Evolutionary conservation across 2,113 vertebrate species (phyloP), one percentile per base, ranked within the genome.

Genomic region (Dermatemys mawii): DNA sequence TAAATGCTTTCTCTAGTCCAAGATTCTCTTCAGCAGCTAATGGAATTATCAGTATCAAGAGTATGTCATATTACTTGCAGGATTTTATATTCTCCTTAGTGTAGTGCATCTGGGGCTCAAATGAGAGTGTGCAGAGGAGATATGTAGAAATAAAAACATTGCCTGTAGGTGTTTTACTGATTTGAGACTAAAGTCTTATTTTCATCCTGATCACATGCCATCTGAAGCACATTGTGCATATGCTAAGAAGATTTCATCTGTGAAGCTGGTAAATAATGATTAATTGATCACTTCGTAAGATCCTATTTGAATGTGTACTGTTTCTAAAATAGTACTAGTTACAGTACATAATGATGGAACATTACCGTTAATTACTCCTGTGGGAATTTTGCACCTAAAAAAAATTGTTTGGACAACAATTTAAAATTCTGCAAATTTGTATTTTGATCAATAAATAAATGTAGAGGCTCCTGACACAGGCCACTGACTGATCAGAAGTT

Each of bases 281-380:
- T 55, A 55, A 55, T 10, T 55, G 54, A 26, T 55, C n/a, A 63
- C 60, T 89, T 48, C 14, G 79, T 75, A 91, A 91, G 83, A 90
- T 96, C 53, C 88, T 88, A 89, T 21, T 55, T 50, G 0, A 75
- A 51, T 6, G 1, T 81, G 32, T 81, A 67, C 87, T 90, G 6
- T 83, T 93, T 90, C 24, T 89, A 79, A 91, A 94, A 80, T 80
- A 93, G 67, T 67, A 35, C 78, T 95, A 17, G 57, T 79, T 67
- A n/a, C 16, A 35, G 32, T 35, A n/a, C 35, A n/a, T 60, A 29
- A 32, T n/a, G 32, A n/a, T n/a, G 35, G 60, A 67, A n/a, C n/a
- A 32, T 67, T 32, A n/a, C 60, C 8, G 35, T 63, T n/a, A 55
- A 53, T 22, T 53, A 26, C 54, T 55, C 26, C 11, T 11, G 54